Percentiles rank a stretch among this genome's conserved stretches.
These are phyloP conservation scores for Galaxea fascicularis DNA, from an alignment of 92 coral and sea anemone genomes.

Conservation along the genomic window DNA sequence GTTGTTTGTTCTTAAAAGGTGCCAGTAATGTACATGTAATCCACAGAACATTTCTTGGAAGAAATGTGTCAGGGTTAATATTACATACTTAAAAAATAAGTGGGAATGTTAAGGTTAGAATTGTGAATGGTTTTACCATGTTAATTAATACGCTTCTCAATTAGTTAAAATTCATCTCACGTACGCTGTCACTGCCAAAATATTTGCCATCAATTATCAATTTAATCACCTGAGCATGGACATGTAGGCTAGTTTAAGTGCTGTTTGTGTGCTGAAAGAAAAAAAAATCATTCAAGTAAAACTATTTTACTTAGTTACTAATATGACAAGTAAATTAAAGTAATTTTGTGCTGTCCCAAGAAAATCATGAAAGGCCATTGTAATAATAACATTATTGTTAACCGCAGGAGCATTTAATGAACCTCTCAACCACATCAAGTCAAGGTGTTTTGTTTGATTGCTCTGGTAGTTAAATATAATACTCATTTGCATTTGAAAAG, in stretches of 20 bases:
- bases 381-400: neutral
- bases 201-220: too few relatives aligned
- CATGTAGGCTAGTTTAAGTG: too few relatives aligned
- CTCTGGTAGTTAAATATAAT: neutral
- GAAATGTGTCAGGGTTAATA: too few relatives aligned
- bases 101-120: neutral
- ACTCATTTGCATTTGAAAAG: conserved; percentile 23
- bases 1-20: neutral
- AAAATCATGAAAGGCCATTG: neutral
- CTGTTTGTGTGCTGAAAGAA: too few relatives aligned
- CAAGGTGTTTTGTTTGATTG: conserved; percentile 8
- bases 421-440: conserved; percentile 9
- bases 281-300: too few relatives aligned
- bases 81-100: too few relatives aligned
- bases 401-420: neutral
- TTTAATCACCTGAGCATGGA: too few relatives aligned
- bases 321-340: neutral
- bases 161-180: neutral
- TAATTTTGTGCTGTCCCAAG: neutral
- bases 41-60: too few relatives aligned
- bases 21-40: neutral
- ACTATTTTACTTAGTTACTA: neutral
- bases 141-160: neutral
- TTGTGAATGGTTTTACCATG: neutral
- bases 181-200: neutral